Base-by-base conservation (phyloP, 2,888 invertebrate species). In the Xanthia icteritia region DNA sequence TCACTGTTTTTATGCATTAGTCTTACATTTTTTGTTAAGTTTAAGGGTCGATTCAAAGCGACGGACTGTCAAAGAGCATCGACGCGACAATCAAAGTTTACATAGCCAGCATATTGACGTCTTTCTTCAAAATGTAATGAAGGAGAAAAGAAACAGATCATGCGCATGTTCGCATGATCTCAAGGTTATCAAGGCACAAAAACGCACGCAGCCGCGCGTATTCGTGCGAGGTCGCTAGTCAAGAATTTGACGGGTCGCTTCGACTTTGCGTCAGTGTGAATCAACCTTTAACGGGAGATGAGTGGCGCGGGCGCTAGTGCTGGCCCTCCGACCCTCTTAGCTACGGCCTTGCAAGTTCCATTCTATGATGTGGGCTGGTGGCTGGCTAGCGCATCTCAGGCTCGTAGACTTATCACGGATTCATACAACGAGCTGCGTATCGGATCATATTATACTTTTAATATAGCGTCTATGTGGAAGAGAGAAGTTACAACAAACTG, bases 391-490 rank as follows among this genome's bases (percentile, higher is more conserved):
- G 39, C 48, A 36, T 66, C 27, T 56, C 23, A 66, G 31, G 69
- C 70, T 85, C 75, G 64, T 23, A 64, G 36, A 79, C 73, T 65
- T 65, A 76, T 70, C 87, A 82, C 85, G 48, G 63, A 63, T 79
- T 83, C 88, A 77, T 77, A 82, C 67, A 86, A 85, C 83, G 89
- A 89, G 84, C 78, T 81, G 81, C 51, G 63, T 76, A 69, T 73
- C 27, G 61, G 70, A 65, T 78, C 70, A 48, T 64, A 45, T 74
- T 80, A 90, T 79, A 86, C 69, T 82, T 86, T 88, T 86, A 84
- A 78, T 85, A 82, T 84, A 88, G 83, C 78, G 79, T 83, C 79
- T 81, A 76, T 74, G 63, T 83, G 72, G 78, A 84, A 76, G n/a
- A 75, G 65, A 51, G 36, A 84, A 84, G 73, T 68, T 39, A 73